Evolutionary conservation across 1,140 invertebrate genomes (phyloP).

Genomic region (Bombus vancouverensis): DNA sequence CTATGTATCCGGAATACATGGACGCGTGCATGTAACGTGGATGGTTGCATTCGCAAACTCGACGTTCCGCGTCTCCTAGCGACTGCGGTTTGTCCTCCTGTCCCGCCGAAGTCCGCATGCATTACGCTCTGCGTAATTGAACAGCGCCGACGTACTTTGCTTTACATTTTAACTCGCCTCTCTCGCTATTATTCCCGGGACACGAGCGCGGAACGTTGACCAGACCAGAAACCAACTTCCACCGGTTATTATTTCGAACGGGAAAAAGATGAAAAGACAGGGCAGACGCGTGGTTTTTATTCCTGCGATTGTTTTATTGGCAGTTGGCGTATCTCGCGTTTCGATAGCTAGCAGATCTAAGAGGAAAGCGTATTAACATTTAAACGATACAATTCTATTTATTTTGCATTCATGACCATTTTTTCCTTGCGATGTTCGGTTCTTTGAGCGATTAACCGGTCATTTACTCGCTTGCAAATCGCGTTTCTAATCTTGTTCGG

Average conservation of each 20-base stretch:
- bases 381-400: too few species aligned
- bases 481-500: too few species aligned
- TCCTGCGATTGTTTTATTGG: too few species aligned
- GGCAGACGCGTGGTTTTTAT: too few species aligned
- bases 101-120: conserved; percentile 27
- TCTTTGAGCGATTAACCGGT: too few species aligned
- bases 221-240: background rate
- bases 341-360: too few species aligned
- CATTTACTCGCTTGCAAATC: too few species aligned
- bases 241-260: background rate
- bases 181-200: conserved; percentile 17
- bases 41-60: conserved; percentile 7
- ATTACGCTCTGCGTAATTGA: conserved; percentile 61
- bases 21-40: background rate
- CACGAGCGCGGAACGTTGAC: background rate
- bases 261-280: background rate
- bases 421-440: too few species aligned
- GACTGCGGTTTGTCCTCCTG: conserved; percentile 55
- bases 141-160: conserved; percentile 56
- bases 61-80: conserved; percentile 58
- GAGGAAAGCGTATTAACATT: too few species aligned
- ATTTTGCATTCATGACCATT: too few species aligned
- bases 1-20: conserved; percentile 20
- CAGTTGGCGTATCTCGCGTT: too few species aligned
- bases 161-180: conserved; percentile 46